A percentile compares a stretch with the other conserved stretches of the same genome.
Conservation (phyloP, 2,888 invertebrate species). For the Lasius fuliginosus region DNA sequence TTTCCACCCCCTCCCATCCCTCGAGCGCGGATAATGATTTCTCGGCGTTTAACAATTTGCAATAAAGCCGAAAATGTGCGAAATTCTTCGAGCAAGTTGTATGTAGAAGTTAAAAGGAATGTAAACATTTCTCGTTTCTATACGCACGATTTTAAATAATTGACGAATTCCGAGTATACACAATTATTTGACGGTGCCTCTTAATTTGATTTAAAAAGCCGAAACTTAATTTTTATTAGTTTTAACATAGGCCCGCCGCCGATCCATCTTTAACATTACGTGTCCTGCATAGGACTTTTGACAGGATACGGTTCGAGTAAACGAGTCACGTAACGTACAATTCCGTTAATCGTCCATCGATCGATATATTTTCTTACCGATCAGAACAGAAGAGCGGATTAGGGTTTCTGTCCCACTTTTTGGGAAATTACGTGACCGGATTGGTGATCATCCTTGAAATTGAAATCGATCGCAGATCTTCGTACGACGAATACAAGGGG, state of each 20-base stretch:
- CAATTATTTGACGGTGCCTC: background rate
- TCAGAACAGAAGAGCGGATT: background rate
- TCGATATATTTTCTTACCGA: slow-evolving; percentile 36
- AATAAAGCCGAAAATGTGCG: slow-evolving; percentile 12
- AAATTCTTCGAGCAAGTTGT: slow-evolving; percentile 15
- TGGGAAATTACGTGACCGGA: slow-evolving; percentile 35
- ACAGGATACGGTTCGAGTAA: background rate
- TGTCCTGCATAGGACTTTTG: background rate
- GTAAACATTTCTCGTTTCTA: background rate
- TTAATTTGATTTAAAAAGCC: background rate
- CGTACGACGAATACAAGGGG: slow-evolving; percentile 1
- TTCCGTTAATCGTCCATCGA: slow-evolving; percentile 26
- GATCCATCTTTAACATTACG: background rate
- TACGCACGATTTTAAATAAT: background rate
- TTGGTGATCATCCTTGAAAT: slow-evolving; percentile 34
- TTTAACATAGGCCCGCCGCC: background rate
- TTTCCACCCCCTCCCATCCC: background rate
- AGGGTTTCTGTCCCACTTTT: slow-evolving; percentile 1
- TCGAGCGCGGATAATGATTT: background rate
- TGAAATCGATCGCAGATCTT: slow-evolving; percentile 41
- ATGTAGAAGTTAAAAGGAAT: background rate
- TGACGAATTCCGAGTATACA: background rate
- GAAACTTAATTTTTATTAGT: background rate
- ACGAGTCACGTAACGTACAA: slow-evolving; percentile 36
- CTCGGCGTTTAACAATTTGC: slow-evolving; percentile 2